Evolutionary conservation across 2,113 vertebrate genomes (phyloP).

Genomic region (Sialia sialis): DNA sequence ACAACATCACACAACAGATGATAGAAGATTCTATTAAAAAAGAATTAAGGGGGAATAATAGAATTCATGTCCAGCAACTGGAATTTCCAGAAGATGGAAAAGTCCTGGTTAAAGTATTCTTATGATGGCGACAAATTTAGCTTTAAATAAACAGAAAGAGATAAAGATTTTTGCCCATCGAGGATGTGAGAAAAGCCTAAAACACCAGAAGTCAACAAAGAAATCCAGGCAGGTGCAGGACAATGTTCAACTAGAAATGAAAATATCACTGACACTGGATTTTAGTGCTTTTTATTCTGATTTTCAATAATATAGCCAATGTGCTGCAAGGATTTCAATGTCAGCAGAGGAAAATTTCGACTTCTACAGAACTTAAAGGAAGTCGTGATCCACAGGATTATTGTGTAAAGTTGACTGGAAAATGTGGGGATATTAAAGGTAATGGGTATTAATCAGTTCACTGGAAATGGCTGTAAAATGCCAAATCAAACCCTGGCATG

Average conservation of each 20-base stretch:
- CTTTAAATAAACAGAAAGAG: not conserved
- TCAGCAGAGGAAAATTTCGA: not conserved
- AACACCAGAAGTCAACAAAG: not conserved
- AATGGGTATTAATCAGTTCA: not conserved
- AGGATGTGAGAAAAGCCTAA: not conserved
- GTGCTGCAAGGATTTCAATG: not conserved
- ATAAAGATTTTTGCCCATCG: not conserved
- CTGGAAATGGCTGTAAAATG: not conserved
- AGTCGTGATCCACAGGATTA: not conserved
- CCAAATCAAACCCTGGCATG: not conserved
- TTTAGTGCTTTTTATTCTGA: not conserved
- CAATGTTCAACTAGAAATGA: not conserved
- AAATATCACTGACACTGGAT: fast-evolving
- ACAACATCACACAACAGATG: not conserved
- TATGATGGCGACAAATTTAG: not conserved
- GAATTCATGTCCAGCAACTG: not conserved
- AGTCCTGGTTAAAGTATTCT: not conserved
- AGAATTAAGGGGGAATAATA: slow-evolving; percentile 7
- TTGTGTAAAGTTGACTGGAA: not conserved
- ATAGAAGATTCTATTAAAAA: slow-evolving; percentile 5
- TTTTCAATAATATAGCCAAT: not conserved
- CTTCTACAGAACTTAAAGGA: not conserved
- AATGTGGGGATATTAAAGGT: not conserved
- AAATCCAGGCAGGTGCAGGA: fast-evolving
- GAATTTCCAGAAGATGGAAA: not conserved